These are phyloP conservation scores for Colinus virginianus DNA, from an alignment of 2,113 vertebrate genomes.

Conservation along the genomic window DNA sequence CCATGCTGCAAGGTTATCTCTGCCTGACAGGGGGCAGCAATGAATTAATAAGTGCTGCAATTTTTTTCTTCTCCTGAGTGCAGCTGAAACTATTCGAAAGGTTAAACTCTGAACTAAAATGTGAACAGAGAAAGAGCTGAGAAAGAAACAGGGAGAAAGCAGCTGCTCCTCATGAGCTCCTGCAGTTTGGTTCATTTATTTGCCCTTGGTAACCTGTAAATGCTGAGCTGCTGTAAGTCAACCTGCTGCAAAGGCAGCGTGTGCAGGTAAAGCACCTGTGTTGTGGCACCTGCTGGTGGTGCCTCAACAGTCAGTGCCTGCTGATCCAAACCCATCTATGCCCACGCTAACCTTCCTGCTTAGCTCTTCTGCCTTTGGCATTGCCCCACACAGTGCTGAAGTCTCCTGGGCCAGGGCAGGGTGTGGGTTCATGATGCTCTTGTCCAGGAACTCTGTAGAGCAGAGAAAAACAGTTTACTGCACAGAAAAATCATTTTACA, in stretches of 20 bases:
- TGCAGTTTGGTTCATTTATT: background rate
- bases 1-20: slow-evolving; percentile 58
- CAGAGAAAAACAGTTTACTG: slow-evolving; percentile 1
- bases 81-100: background rate
- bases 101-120: slow-evolving; percentile 25
- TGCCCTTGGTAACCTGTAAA: background rate
- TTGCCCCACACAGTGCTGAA: background rate
- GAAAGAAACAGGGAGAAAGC: background rate
- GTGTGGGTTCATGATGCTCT: background rate
- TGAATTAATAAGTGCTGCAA: slow-evolving; percentile 60
- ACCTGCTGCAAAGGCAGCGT: accelerated
- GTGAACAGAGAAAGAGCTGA: background rate
- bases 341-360: background rate
- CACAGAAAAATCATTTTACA: background rate
- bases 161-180: background rate
- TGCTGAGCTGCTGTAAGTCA: background rate
- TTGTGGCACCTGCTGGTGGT: background rate
- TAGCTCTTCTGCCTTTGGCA: background rate
- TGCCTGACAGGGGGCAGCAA: slow-evolving; percentile 75
- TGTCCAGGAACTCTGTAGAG: background rate
- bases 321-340: background rate
- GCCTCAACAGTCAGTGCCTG: background rate
- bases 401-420: background rate
- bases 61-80: background rate
- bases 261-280: background rate